A percentile compares a stretch with the other conserved stretches of the same genome.
phyloP scores from a whole-genome alignment of 2,888 invertebrate genomes.

The Drosophila dives region DNA sequence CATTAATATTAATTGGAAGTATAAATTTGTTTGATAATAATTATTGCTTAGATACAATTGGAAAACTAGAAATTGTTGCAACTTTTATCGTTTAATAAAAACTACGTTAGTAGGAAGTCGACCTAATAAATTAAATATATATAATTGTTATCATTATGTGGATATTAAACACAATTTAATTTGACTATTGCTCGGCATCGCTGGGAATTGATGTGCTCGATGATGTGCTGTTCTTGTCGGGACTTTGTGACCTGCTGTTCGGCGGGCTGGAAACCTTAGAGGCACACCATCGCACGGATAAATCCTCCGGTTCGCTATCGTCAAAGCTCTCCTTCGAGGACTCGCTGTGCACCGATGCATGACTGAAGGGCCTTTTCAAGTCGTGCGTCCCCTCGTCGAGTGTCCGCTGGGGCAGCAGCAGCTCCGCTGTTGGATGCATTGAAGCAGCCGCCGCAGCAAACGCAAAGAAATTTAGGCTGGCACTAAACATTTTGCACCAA shows the following conservation, averaged over 20 bases:
- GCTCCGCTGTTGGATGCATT: conserved; percentile 57
- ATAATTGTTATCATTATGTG: conserved; percentile 18
- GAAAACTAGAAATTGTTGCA: conserved; percentile 20
- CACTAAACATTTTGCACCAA: conserved; percentile 90
- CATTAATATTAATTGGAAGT: conserved; percentile 39
- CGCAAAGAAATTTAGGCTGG: conserved; percentile 79
- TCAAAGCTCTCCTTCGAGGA: conserved; percentile 77
- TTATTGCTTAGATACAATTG: conserved; percentile 50
- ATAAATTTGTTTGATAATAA: conserved; percentile 12
- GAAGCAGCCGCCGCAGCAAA: conserved; percentile 78
- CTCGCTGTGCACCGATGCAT: conserved; percentile 68
- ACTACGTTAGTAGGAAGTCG: conserved; percentile 25
- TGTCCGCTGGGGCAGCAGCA: background rate
- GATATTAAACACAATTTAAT: conserved; percentile 39
- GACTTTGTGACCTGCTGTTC: conserved; percentile 76
- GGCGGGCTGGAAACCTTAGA: conserved; percentile 69
- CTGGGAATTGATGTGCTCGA: conserved; percentile 59
- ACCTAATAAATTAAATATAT: conserved; percentile 14
- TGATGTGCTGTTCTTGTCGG: conserved; percentile 60
- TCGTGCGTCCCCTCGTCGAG: conserved; percentile 25
- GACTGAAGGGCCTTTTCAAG: conserved; percentile 85
- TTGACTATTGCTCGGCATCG: conserved; percentile 70
- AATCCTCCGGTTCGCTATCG: conserved; percentile 84
- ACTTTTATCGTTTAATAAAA: conserved; percentile 18
- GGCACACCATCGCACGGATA: conserved; percentile 79